Evolutionary conservation across 2,888 invertebrate species (phyloP), one percentile per base, ranked within the genome.

Genomic region (Platynereis dumerilii): DNA sequence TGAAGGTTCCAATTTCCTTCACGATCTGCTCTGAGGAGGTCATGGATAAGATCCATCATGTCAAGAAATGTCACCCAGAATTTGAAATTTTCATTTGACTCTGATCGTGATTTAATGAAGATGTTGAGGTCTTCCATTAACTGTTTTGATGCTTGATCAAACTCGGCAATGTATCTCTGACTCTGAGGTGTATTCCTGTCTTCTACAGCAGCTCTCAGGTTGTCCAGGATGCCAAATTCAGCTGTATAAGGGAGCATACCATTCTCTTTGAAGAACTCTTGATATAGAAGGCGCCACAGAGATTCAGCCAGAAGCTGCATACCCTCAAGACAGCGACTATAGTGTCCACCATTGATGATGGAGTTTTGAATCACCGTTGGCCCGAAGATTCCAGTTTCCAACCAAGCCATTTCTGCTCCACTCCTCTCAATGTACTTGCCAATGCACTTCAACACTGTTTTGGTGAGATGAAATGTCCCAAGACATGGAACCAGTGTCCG

Each of bases 41-140:
- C 54, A 55, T 29, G 55, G 2, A 61, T 29, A 15, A 61, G n/a
- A 28, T 2, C 29, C 54, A 61, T 55, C 61, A 53, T 53, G 2
- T 15, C 20, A n/a, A 61, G 55, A 54, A 29, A 61, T 17, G 58
- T 55, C 22, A n/a, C 34, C 61, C 61, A 61, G 24, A 61, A 61
- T 61, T n/a, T 52, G 24, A 52, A 52, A 22, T 52, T 52, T 22
- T 52, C 52, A 53, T 54, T 42, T 17, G 27, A 24, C 10, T n/a
- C 22, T 2, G n/a, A 61, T 24, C 34, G 34, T 34, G 34, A 7
- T 34, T 34, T 34, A 12, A 34, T 34, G 22, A 60, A 60, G 17
- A 17, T 17, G n/a, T 60, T 24, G 22, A 60, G 29, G 5, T 60
- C 60, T 27, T 52, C 28, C n/a, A 52, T 5, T n/a, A 60, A 29